Percentiles rank a stretch among this genome's conserved stretches.
Evolutionary conservation across 2,113 vertebrate species (phyloP).

Genomic region (Meriones unguiculatus): DNA sequence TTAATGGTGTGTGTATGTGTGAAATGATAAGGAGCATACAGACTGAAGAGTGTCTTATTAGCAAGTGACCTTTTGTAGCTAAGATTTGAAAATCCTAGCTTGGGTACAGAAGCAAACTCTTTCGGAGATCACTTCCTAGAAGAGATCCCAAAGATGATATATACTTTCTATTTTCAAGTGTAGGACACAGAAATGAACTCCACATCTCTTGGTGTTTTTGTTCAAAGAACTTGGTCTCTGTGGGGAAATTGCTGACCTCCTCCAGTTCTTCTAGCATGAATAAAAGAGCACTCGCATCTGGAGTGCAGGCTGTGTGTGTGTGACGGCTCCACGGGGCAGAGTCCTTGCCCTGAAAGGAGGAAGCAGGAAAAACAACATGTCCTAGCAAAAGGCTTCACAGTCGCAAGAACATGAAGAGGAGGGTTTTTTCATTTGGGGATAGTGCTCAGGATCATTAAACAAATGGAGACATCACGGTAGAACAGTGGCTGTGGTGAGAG

Average conservation of each 20-base stretch:
- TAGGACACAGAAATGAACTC: not conserved
- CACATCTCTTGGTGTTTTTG: slow-evolving; percentile 49
- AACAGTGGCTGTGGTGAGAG: not conserved
- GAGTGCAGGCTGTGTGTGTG: slow-evolving; percentile 75
- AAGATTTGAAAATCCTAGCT: slow-evolving; percentile 42
- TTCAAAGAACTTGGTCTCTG: slow-evolving; percentile 71
- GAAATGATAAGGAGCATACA: not conserved
- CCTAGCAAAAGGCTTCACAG: slow-evolving; percentile 17
- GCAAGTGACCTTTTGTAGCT: not conserved
- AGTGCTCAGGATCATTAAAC: not conserved
- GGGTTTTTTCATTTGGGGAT: not conserved
- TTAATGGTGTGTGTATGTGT: not conserved
- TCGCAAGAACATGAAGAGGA: slow-evolving; percentile 17
- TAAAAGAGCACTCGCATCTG: slow-evolving; percentile 81
- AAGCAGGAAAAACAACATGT: slow-evolving; percentile 49
- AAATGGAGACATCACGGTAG: slow-evolving; percentile 27
- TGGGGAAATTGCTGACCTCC: slow-evolving; percentile 74
- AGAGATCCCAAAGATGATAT: not conserved
- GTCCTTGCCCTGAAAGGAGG: slow-evolving; percentile 60
- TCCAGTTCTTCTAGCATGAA: slow-evolving; percentile 60
- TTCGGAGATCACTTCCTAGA: slow-evolving; percentile 3
- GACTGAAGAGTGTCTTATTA: slow-evolving; percentile 24
- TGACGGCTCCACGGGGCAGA: not conserved
- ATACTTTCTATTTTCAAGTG: slow-evolving; percentile 10
- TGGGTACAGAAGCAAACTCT: slow-evolving; percentile 23